Evolutionary conservation across 2,888 invertebrate genomes (phyloP).

Genomic region (Sphecodes monilicornis): DNA sequence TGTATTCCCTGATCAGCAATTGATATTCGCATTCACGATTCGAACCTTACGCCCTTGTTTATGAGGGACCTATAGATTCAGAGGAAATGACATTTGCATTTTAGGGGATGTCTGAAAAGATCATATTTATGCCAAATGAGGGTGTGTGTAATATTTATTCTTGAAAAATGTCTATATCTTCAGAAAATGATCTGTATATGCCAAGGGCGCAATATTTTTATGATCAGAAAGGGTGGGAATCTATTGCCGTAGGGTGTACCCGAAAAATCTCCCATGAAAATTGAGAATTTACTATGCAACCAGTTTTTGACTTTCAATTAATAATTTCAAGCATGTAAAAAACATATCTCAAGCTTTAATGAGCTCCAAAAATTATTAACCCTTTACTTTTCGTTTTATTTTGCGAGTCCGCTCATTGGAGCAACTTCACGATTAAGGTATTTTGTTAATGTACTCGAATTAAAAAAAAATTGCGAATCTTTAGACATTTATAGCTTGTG

Average conservation of each 20-base stretch:
- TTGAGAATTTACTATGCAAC: not conserved
- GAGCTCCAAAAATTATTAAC: too few relatives aligned
- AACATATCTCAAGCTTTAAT: not conserved
- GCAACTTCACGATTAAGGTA: too few relatives aligned
- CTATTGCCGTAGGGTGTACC: slow-evolving; percentile 25
- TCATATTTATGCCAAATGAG: slow-evolving; percentile 8
- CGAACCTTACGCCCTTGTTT: not conserved
- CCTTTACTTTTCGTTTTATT: too few relatives aligned
- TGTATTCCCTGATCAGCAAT: not conserved
- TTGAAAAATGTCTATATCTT: not conserved
- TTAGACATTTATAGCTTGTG: too few relatives aligned
- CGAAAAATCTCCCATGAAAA: not conserved
- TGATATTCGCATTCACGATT: not conserved
- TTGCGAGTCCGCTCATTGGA: too few relatives aligned
- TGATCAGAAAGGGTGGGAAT: not conserved
- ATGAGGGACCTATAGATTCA: not conserved
- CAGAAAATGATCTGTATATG: slow-evolving; percentile 10
- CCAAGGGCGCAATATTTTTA: slow-evolving; percentile 1
- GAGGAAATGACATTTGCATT: not conserved
- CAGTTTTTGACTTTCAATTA: not conserved
- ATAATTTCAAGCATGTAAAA: not conserved
- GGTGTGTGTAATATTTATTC: slow-evolving; percentile 19
- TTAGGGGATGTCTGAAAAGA: not conserved
- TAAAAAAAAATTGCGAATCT: too few relatives aligned
- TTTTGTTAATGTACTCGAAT: too few relatives aligned